Evolutionary conservation across 2,797 vertebrate genomes (phyloP), one percentile per base, ranked within the genome.

Genomic region (Arrhamphus sclerolepis): DNA sequence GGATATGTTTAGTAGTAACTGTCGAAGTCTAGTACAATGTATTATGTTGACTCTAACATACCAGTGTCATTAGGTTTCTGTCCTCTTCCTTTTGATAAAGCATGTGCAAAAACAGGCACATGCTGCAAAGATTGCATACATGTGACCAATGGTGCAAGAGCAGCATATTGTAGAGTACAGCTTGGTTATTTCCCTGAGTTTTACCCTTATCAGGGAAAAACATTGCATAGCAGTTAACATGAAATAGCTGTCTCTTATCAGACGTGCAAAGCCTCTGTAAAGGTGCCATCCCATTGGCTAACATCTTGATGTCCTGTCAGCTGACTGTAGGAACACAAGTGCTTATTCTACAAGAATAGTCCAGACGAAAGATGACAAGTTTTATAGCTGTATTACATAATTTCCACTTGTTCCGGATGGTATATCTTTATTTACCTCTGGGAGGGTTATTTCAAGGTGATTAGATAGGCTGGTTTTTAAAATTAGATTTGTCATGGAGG

Each of bases 161-260:
- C 46, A n/a, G 69, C 74, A 72, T 11, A 2, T 56, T 53, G 42
- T 16, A 0, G 17, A 47, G 46, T 29, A 48, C 51, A 29, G 49
- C 56, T 52, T 38, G 54, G 48, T 17, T 41, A 46, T 26, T 46
- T 49, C 72, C 47, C 50, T 21, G 28, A 64, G 66, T 21, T 58
- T 55, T 17, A 8, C 75, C 75, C 86, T 93, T 93, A 93, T 93
- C 92, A 88, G 77, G 24, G 38, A 43, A 79, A 84, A 87, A 84
- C 84, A 70, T 62, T 71, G 56, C 66, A 3, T 70, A 24, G 70
- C 62, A 16, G 66, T 73, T 80, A 55, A 71, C 66, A 72, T 70
- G 49, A 85, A 87, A 80, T 70, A 21, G 67, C 75, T 60, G 47
- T 47, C 38, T 58, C 89, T 91, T 92, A 93, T 93, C 92, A 82